phyloP scores from a whole-genome alignment of 2,113 vertebrate species.

The Raja brachyura region DNA sequence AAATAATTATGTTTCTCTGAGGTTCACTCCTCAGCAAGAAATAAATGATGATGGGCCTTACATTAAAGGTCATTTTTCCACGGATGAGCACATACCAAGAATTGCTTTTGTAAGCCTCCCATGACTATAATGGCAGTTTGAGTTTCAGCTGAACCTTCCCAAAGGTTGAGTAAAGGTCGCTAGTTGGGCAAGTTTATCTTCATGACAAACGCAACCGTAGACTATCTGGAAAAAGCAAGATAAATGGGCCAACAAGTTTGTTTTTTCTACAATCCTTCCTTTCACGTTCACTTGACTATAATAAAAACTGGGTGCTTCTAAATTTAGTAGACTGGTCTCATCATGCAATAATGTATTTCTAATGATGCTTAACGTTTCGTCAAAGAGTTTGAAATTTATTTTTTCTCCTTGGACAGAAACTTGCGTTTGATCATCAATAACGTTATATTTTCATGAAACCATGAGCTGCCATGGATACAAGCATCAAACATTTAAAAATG shows the following conservation, averaged over 20 bases:
- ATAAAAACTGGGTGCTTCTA: neutral
- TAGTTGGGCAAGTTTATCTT: neutral
- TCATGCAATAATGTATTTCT: neutral
- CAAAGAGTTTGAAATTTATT: neutral
- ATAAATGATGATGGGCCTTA: neutral
- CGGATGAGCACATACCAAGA: constrained; percentile 23
- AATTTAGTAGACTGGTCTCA: neutral
- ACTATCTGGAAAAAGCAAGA: neutral
- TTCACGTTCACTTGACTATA: neutral
- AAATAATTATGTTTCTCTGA: neutral
- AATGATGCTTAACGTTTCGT: neutral
- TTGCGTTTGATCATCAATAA: neutral
- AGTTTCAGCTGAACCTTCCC: constrained; percentile 2
- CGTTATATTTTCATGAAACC: neutral
- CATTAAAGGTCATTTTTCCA: constrained; percentile 12
- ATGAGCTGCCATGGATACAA: neutral
- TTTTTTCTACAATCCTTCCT: too few species aligned
- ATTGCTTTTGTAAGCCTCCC: constrained; percentile 18
- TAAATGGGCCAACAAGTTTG: neutral
- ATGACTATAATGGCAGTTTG: neutral
- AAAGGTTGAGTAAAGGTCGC: neutral
- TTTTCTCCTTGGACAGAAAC: neutral
- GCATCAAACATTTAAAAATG: neutral
- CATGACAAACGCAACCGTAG: neutral
- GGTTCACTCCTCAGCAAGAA: neutral